These are phyloP conservation scores for Psephotus haematonotus DNA, from an alignment of 2,113 vertebrate genomes.

Conservation along the genomic window DNA sequence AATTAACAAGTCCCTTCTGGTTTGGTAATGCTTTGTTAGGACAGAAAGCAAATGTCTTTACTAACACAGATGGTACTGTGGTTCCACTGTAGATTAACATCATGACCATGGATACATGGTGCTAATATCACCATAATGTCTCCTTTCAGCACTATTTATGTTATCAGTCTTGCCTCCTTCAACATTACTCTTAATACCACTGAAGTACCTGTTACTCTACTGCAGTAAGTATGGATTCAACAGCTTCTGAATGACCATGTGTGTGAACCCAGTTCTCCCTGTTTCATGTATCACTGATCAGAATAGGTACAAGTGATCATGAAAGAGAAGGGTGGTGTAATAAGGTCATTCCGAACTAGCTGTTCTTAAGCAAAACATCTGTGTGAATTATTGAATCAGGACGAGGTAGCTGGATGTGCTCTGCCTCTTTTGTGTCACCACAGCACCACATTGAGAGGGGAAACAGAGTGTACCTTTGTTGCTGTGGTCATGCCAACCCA, in stretches of 20 bases:
- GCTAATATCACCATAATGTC: not conserved
- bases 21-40: not conserved
- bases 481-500: not conserved
- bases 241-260: not conserved
- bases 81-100: not conserved
- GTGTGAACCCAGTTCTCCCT: not conserved
- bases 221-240: not conserved
- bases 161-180: not conserved
- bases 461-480: not conserved
- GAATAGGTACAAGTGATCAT: not conserved
- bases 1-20: not conserved
- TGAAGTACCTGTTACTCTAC: not conserved
- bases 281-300: not conserved
- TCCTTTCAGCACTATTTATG: not conserved
- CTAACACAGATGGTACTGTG: not conserved
- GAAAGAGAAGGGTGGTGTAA: not conserved
- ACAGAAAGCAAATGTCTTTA: not conserved
- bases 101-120: not conserved
- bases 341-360: not conserved
- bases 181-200: not conserved
- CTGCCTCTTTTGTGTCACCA: not conserved
- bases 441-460: not conserved
- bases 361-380: not conserved
- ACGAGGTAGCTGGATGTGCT: fast-evolving
- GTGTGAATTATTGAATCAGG: not conserved